Conservation (phyloP, 2,888 invertebrate species). For the Tipula helvola region DNA sequence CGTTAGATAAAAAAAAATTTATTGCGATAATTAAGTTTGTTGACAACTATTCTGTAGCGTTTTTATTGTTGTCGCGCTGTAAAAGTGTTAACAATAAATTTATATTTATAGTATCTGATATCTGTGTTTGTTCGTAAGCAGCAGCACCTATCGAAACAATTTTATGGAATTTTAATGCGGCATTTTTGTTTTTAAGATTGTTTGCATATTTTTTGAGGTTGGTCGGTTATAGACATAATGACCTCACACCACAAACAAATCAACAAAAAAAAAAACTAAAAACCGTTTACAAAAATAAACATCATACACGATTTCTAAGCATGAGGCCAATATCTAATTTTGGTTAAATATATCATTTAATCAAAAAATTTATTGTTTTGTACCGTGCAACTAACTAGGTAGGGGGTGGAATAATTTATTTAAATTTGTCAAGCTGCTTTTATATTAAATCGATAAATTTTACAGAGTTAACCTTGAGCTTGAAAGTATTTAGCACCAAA, state of each 20-base stretch:
- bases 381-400: background rate
- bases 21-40: background rate
- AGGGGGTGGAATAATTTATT: background rate
- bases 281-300: background rate
- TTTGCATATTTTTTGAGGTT: background rate
- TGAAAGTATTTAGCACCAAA: too few species aligned
- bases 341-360: background rate
- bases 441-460: too few species aligned
- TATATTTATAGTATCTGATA: background rate
- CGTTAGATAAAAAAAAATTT: background rate
- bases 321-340: background rate
- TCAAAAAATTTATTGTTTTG: background rate
- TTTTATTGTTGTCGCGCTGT: background rate
- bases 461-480: too few species aligned
- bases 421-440: background rate
- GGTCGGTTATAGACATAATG: background rate
- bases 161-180: background rate
- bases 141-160: background rate
- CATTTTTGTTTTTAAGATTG: background rate
- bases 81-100: background rate
- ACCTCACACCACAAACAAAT: background rate
- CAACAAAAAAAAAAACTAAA: background rate
- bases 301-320: background rate
- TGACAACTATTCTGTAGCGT: background rate
- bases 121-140: background rate